Base-by-base conservation (phyloP, 2,888 invertebrate species). In the Agrotis segetum region DNA sequence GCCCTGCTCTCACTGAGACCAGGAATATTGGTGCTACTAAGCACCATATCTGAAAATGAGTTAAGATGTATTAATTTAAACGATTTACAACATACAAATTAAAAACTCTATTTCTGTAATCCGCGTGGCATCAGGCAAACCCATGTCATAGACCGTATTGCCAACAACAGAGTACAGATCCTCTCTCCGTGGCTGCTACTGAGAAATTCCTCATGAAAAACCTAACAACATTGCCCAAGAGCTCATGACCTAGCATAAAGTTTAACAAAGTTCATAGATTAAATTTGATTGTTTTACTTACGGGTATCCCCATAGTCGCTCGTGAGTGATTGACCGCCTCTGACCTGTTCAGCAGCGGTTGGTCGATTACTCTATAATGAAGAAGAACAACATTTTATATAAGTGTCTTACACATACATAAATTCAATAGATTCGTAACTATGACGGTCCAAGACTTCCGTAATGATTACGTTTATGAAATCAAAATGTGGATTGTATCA, bases 351-450 rank as follows among this genome's bases (percentile, higher is more conserved):
- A 79, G 84, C 75, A 78, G 87, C 87, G 82, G 83, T 73, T 74
- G 75, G 78, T 82, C 89, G 90, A 89, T 90, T 94, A 90, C 84
- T 75, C 85, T 77, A 75, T 86, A 88, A 83, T 74, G 74, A 87
- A 85, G 81, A 88, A 81, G 82, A 82, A 75, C 87, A 86, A 85
- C 87, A 90, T 89, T 92, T 93, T 94, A 94, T 94, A 94, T 88
- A 82, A 74, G 66, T 71, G 84, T 80, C 79, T 86, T 87, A 83
- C 84, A 87, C 81, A 87, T 88, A 88, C 85, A 83, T 87, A 89
- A 87, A 87, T 85, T 87, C 81, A 82, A 82, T 74, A 83, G 84
- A 90, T 87, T 88, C 85, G 83, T 86, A 91, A 89, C 87, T 64
- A 34, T 73, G 49, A 34, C 29, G 24, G 16, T 46, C 46, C 16